Evolutionary conservation across 2,888 invertebrate species (phyloP).

Genomic region (Acanthoscelides obtectus): DNA sequence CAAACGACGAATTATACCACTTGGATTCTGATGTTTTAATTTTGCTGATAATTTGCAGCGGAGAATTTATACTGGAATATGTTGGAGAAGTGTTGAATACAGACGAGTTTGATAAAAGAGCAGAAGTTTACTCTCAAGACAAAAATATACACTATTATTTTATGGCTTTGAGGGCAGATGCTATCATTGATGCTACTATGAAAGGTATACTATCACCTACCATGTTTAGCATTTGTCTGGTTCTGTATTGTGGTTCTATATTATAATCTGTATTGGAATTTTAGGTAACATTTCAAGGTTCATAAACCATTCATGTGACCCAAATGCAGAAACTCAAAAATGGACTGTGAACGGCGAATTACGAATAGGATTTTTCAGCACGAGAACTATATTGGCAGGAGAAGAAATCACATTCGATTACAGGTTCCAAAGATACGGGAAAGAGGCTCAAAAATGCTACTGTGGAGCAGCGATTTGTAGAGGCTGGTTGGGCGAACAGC

Average conservation of each 20-base stretch:
- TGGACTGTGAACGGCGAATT: slow-evolving; percentile 92
- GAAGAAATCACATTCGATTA: slow-evolving; percentile 99
- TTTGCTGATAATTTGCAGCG: slow-evolving; percentile 54
- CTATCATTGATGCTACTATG: slow-evolving; percentile 92
- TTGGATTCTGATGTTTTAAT: slow-evolving; percentile 20
- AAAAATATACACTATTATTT: slow-evolving; percentile 94
- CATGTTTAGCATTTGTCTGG: too few relatives aligned
- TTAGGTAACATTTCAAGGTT: slow-evolving; percentile 88
- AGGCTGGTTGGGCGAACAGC: slow-evolving; percentile 93
- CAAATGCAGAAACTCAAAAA: slow-evolving; percentile 98
- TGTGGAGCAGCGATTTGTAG: slow-evolving; percentile 87
- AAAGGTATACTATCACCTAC: slow-evolving; percentile 63
- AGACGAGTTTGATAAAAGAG: slow-evolving; percentile 82
- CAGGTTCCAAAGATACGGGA: slow-evolving; percentile 93
- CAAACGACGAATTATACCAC: slow-evolving; percentile 19
- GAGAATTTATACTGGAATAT: slow-evolving; percentile 96
- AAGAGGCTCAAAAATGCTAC: slow-evolving; percentile 93
- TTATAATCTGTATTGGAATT: slow-evolving; percentile 10
- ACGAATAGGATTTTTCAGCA: slow-evolving; percentile 95
- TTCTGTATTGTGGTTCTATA: too few relatives aligned
- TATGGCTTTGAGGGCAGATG: slow-evolving; percentile 91
- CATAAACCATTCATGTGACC: slow-evolving; percentile 98
- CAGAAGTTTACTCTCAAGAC: slow-evolving; percentile 82
- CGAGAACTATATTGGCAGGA: slow-evolving; percentile 71
- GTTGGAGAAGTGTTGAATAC: slow-evolving; percentile 95